phyloP scores from a whole-genome alignment of 2,797 vertebrate genomes.

The Ibycter americanus region DNA sequence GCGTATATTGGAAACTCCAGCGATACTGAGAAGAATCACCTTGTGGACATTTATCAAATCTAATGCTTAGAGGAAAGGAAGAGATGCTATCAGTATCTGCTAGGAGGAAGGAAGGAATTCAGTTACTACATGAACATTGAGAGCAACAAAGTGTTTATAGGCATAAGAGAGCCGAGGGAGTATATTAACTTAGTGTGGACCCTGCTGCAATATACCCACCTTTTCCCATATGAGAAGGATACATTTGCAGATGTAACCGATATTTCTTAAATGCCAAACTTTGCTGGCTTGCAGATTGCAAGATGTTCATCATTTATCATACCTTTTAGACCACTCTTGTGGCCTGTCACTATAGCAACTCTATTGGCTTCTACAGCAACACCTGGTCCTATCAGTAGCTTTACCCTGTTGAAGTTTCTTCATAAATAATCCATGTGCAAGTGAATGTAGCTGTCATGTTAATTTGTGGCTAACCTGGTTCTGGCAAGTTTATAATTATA shows the following conservation, averaged over 20 bases:
- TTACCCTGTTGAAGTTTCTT: constrained; percentile 42
- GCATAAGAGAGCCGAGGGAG: not conserved
- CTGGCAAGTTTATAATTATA: constrained; percentile 63
- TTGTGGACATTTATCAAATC: not conserved
- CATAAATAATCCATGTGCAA: constrained; percentile 71
- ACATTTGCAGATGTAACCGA: constrained; percentile 28
- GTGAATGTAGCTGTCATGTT: constrained; percentile 65
- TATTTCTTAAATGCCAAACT: constrained; percentile 51
- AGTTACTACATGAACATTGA: not conserved
- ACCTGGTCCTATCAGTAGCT: constrained; percentile 44
- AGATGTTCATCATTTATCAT: constrained; percentile 44
- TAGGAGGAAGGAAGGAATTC: not conserved
- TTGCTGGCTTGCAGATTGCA: constrained; percentile 11
- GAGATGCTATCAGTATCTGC: not conserved
- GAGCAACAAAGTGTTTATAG: not conserved
- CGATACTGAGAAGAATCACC: not conserved
- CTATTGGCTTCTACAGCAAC: constrained; percentile 25
- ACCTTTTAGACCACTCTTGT: constrained; percentile 46
- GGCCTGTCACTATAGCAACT: constrained; percentile 67
- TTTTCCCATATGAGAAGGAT: not conserved
- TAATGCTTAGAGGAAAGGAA: not conserved
- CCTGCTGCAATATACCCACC: not conserved
- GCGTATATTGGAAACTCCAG: not conserved
- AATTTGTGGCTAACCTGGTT: constrained; percentile 68
- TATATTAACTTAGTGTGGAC: not conserved